Base-by-base conservation (phyloP, 2,888 invertebrate genomes). In the Gasteruption jaculator region DNA sequence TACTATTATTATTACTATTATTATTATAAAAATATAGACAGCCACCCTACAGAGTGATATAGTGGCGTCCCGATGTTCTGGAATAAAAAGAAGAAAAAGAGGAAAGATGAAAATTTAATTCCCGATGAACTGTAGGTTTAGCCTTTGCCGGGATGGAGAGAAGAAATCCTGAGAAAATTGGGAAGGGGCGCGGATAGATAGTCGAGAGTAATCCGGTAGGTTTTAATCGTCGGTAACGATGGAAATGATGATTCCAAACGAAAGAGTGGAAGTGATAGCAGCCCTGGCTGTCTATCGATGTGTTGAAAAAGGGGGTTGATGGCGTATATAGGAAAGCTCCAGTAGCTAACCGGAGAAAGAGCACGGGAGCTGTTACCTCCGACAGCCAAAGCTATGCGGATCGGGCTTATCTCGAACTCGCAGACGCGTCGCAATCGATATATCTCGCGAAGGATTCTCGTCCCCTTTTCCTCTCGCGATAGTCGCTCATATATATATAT, bases 381-480 rank as follows among this genome's bases (percentile, higher is more conserved):
- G 48, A 48, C 48, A 49, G 50, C 50, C 54, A 52, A 52, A 50
- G 61, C 57, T 57, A 54, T 59, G 62, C 59, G 61, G 65, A 63
- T 65, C 59, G 53, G 45, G 67, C 68, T 70, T 70, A 70, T 70
- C 69, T 65, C 59, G 49, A 60, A 63, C 56, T 66, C 61, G 61
- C 66, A 69, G 68, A 69, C 68, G 67, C 65, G 65, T 67, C 65
- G 61, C 66, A 65, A 68, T 70, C 69, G 64, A 69, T 70, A 68
- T 65, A 69, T 70, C 64, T 68, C 67, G 65, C 63, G 63, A 50
- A 60, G 61, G 49, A 53, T 59, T 50, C 53, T 56, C 59, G 46
- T 49, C 49, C n/a, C n/a, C 46, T 52, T 44, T 34, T 43, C 45
- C 38, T 30, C 26, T 40, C 30, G 30, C 34, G 30, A 24, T 20